Evolutionary conservation across 1,140 invertebrate genomes (phyloP).

Genomic region (Drosophila willistoni): DNA sequence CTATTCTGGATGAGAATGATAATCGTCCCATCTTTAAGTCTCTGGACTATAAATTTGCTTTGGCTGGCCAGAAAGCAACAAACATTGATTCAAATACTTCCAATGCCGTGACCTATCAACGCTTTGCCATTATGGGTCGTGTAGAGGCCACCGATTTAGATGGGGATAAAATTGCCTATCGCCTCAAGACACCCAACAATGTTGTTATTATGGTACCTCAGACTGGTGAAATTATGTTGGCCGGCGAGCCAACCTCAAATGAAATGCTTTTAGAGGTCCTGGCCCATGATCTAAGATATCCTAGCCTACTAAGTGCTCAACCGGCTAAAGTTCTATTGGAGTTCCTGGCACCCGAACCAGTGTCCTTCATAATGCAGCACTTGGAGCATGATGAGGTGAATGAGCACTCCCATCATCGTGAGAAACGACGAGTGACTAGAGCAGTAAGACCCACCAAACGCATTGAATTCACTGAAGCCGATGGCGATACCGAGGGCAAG

Average conservation of each 20-base stretch:
- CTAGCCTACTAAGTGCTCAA: conserved; percentile 87
- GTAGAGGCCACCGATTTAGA: conserved; percentile 93
- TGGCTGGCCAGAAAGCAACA: conserved; percentile 85
- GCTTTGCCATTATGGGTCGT: conserved; percentile 91
- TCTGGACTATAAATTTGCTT: conserved; percentile 90
- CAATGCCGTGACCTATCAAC: conserved; percentile 86
- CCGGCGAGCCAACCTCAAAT: conserved; percentile 88
- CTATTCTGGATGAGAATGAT: conserved; percentile 94
- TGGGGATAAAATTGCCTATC: conserved; percentile 93
- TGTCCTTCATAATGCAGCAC: conserved; percentile 82
- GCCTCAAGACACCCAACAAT: conserved; percentile 90
- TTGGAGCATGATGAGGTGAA: conserved; percentile 85
- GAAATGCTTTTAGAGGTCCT: conserved; percentile 89
- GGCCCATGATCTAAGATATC: conserved; percentile 91
- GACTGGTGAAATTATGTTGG: conserved; percentile 93
- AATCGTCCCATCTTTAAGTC: conserved; percentile 93
- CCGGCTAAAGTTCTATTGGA: conserved; percentile 90
- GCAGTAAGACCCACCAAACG: conserved; percentile 95
- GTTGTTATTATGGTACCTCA: conserved; percentile 94
- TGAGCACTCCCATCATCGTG: conserved; percentile 85
- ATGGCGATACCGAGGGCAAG: conserved; percentile 93
- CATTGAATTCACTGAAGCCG: conserved; percentile 95
- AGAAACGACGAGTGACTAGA: conserved; percentile 92
- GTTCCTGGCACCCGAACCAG: conserved; percentile 86
- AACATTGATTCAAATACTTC: conserved; percentile 83